Evolutionary conservation across 2,113 vertebrate species (phyloP).

Genomic region (Planiliza haematocheilus): DNA sequence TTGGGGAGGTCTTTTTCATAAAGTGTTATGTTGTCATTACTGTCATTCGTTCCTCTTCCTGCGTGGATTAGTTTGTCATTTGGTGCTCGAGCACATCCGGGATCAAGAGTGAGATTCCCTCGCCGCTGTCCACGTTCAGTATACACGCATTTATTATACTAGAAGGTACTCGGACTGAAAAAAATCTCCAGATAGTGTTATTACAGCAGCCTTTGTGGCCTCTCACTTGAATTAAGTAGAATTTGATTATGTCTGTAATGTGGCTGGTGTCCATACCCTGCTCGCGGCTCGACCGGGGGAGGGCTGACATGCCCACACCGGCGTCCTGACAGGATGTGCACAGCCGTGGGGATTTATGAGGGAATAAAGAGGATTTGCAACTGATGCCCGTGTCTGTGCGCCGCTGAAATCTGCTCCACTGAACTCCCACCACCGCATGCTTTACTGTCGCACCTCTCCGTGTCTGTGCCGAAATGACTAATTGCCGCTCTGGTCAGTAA

Average conservation of each 20-base stretch:
- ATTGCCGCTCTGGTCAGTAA: constrained; percentile 70
- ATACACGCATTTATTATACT: constrained; percentile 47
- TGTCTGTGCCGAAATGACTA: constrained; percentile 76
- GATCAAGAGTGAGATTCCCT: constrained; percentile 43
- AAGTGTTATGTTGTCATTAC: constrained; percentile 10
- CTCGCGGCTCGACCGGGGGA: constrained; percentile 48
- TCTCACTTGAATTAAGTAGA: constrained; percentile 71
- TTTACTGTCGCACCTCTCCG: constrained; percentile 71
- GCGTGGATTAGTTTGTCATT: constrained; percentile 34
- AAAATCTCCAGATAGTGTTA: constrained; percentile 44
- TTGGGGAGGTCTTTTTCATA: background rate
- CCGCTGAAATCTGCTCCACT: constrained; percentile 67
- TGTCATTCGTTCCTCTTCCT: constrained; percentile 14
- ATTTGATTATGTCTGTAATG: constrained; percentile 77
- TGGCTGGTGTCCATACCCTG: constrained; percentile 60
- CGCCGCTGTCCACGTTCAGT: background rate
- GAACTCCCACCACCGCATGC: constrained; percentile 64
- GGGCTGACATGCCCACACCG: constrained; percentile 70
- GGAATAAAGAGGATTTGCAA: constrained; percentile 82
- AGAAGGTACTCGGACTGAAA: constrained; percentile 17
- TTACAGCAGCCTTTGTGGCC: constrained; percentile 57
- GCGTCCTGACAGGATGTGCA: constrained; percentile 76
- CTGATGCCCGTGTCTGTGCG: constrained; percentile 73
- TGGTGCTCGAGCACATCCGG: constrained; percentile 21
- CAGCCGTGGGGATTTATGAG: constrained; percentile 76